phyloP scores from a whole-genome alignment of 2,888 invertebrate species.

The Ennomos erosarius region DNA sequence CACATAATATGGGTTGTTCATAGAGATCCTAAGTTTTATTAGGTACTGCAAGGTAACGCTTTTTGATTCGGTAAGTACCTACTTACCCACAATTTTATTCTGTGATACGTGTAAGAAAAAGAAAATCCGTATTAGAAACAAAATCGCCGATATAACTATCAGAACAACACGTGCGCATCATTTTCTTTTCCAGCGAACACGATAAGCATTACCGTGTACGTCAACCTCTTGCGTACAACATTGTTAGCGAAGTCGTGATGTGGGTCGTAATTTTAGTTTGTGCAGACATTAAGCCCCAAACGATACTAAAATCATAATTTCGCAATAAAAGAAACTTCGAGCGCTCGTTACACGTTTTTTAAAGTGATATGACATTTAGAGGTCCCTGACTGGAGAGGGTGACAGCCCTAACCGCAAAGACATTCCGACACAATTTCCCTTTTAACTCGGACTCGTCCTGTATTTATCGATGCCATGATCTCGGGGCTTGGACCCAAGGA shows the following conservation, averaged over 20 bases:
- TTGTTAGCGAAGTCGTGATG: conserved; percentile 50
- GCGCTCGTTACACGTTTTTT: conserved; percentile 27
- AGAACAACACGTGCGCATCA: conserved; percentile 41
- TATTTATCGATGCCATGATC: conserved; percentile 73
- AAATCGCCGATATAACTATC: conserved; percentile 22
- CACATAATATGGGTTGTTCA: too few relatives aligned
- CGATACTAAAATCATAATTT: conserved; percentile 37
- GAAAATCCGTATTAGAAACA: too few relatives aligned
- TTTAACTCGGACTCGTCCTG: conserved; percentile 67
- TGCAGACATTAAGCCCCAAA: conserved; percentile 37
- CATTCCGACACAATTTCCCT: conserved; percentile 80
- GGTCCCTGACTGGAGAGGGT: conserved; percentile 29
- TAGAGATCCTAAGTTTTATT: too few relatives aligned
- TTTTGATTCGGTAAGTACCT: too few relatives aligned
- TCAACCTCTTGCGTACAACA: conserved; percentile 49
- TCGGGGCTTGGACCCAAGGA: conserved; percentile 61
- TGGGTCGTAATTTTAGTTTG: conserved; percentile 48
- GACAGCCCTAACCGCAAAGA: conserved; percentile 58
- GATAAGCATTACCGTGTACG: conserved; percentile 43
- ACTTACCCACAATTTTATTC: too few relatives aligned
- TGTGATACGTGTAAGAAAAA: too few relatives aligned
- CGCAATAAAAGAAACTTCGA: conserved; percentile 34
- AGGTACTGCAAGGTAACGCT: too few relatives aligned
- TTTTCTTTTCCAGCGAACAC: conserved; percentile 42
- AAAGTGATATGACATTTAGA: conserved; percentile 35